Base-by-base conservation (phyloP, 2,113 vertebrate genomes). In the Cavia aperea region DNA sequence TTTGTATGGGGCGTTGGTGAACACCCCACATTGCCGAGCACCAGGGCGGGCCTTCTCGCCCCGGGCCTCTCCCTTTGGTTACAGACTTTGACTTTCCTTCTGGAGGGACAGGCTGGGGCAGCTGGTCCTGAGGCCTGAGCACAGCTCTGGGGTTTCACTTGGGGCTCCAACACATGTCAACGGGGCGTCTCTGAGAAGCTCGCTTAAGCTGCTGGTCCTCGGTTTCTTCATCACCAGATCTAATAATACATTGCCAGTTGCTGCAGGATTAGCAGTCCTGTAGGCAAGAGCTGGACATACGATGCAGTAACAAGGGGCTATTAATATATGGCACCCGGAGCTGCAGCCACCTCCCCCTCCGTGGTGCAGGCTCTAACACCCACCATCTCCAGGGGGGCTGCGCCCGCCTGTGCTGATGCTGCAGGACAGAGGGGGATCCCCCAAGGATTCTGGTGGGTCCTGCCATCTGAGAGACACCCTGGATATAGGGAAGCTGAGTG, bases 161-260 rank as follows among this genome's bases (percentile, higher is more conserved):
- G 54, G 58, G 36, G 26, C 36, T 68, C 72, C 18, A 19, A 24
- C 3, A 4, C 54, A n/a, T 70, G n/a, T n/a, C 51, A 63, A 51
- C 75, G 3, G 18, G 68, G 72, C 36, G 72, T 39, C 65, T 62
- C 29, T 2, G 75, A 79, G 43, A 68, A 21, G 77, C 31, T 79
- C 18, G 12, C 77, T 56, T 21, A 79, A 79, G 77, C 77, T 79
- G 51, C 62, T 11, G 23, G 63, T 79, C 73, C 51, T 62, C n/a
- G 11, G 81, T 68, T 87, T 94, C 83, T n/a, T 86, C 90, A 23
- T 1, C 49, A 18, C 29, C 13, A 51, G 39, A 85, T 33, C 94
- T 96, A 91, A 94, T 91, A 95, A 94, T 75, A 91, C 72, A 16
- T 12, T 0, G 87, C 51, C 95, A 94, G 91, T 73, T 97, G 95